Base-by-base conservation (phyloP, 53 echinoderm and acorn worm genomes). In the Echinometra lucunter region DNA sequence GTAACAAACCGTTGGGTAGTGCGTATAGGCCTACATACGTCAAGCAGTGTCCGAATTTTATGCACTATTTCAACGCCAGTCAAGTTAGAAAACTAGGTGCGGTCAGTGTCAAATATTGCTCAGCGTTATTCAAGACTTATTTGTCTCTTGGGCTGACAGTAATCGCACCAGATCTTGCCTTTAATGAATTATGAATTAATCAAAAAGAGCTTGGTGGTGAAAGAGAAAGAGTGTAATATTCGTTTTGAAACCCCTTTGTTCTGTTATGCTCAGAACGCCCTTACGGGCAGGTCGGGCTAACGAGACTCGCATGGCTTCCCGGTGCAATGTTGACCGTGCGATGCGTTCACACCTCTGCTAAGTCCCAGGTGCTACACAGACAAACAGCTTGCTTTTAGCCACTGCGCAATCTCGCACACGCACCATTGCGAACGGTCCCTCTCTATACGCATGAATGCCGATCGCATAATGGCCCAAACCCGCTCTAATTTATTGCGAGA, bases 281-380 rank as follows among this genome's bases (percentile, higher is more conserved):
- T 92, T 55, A 49, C 56, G 80, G 58, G 93, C 56, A 75, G 56
- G 49, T 74, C 74, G 74, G 45, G 17, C 57, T 92, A 40, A 66
- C 70, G 53, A 30, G 80, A 74, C 78, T 78, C 80, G 93, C 58
- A 40, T 72, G 74, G 92, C 6, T 42, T 81, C 80, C 15, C 70
- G 9, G 57, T 57, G 23, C 81, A 45, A 57, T 94, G 94, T 82
- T 83, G 94, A 83, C 82, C 83, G 63, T 60, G 94, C 44, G 42
- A 42, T 56, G 83, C 23, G 44, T 94, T 85, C 94, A 94, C 94
- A 94, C 94, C 82, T 93, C 67, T 13, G n/a, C 85, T 83, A 30
- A 94, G 58, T 58, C 94, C 82, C 94, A 83, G 94, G 94, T 94
- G 94, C 85, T 82, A 63, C 25, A 94, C 94, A 94, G 81, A 94